Evolutionary conservation across 2,113 vertebrate species (phyloP).

Genomic region (Polypterus bichir): DNA sequence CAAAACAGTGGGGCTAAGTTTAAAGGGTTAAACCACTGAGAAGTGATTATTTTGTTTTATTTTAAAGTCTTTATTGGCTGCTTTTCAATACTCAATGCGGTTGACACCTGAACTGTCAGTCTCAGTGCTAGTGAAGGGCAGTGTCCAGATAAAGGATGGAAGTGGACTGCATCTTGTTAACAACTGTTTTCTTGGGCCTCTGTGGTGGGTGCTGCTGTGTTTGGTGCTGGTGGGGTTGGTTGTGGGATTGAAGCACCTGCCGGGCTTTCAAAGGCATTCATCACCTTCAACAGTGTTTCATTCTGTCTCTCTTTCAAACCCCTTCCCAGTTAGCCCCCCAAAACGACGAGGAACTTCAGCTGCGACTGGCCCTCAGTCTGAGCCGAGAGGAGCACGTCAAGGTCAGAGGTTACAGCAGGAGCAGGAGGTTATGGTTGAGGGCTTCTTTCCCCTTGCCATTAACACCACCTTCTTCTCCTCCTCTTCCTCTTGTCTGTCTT

Average conservation of each 20-base stretch:
- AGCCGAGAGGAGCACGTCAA: constrained; percentile 81
- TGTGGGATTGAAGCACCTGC: neutral
- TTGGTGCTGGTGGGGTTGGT: neutral
- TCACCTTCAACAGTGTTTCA: neutral
- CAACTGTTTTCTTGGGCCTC: too few species aligned
- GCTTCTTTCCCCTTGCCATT: neutral
- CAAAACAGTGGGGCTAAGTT: too few species aligned
- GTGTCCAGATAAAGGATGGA: too few species aligned
- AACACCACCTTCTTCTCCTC: neutral
- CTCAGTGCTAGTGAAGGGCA: too few species aligned
- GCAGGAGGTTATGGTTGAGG: neutral
- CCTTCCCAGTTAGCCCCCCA: constrained; percentile 56
- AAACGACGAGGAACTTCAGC: constrained; percentile 69
- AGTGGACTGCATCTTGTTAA: too few species aligned
- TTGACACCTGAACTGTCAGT: too few species aligned
- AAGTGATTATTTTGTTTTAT: too few species aligned
- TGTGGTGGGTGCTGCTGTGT: too few species aligned
- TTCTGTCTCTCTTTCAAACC: constrained; percentile 29
- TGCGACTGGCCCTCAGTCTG: constrained; percentile 76
- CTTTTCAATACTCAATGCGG: too few species aligned
- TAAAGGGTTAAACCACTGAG: too few species aligned
- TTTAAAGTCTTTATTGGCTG: too few species aligned
- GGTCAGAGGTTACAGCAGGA: constrained; percentile 52
- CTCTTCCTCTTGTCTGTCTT: neutral
- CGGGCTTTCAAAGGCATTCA: neutral